These are phyloP conservation scores for Tor tambroides DNA, from an alignment of 2,113 vertebrate genomes.

Conservation along the genomic window DNA sequence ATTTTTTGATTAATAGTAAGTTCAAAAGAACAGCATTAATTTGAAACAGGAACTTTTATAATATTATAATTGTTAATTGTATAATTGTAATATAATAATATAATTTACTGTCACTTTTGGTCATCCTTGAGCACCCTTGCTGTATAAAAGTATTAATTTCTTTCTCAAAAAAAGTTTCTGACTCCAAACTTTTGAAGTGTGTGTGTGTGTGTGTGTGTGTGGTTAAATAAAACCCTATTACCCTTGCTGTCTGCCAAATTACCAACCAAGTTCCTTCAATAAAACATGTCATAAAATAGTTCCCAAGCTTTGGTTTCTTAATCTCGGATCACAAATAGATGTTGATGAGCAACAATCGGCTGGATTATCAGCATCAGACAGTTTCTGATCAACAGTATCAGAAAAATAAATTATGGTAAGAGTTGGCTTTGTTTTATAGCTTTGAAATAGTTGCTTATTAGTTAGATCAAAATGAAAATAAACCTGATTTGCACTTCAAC, in stretches of 20 bases:
- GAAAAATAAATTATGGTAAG: background rate
- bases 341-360: background rate
- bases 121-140: too few species aligned
- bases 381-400: too few species aligned
- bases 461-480: background rate
- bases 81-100: too few species aligned
- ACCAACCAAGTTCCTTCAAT: background rate
- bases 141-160: too few species aligned
- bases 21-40: too few species aligned
- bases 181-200: too few species aligned
- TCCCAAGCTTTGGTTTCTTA: background rate
- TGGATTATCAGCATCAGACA: background rate
- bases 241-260: background rate
- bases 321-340: background rate
- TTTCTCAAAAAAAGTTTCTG: too few species aligned
- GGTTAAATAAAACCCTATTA: background rate
- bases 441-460: background rate
- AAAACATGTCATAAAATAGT: background rate
- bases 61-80: too few species aligned
- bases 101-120: too few species aligned
- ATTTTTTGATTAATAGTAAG: too few species aligned
- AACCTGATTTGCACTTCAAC: constrained; percentile 14
- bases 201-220: too few species aligned
- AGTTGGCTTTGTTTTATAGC: background rate
- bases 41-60: too few species aligned